A percentile compares a stretch with the other conserved stretches of the same genome.
These are phyloP conservation scores for Odontothrips loti DNA, from an alignment of 2,888 invertebrate genomes.

Conservation along the genomic window DNA sequence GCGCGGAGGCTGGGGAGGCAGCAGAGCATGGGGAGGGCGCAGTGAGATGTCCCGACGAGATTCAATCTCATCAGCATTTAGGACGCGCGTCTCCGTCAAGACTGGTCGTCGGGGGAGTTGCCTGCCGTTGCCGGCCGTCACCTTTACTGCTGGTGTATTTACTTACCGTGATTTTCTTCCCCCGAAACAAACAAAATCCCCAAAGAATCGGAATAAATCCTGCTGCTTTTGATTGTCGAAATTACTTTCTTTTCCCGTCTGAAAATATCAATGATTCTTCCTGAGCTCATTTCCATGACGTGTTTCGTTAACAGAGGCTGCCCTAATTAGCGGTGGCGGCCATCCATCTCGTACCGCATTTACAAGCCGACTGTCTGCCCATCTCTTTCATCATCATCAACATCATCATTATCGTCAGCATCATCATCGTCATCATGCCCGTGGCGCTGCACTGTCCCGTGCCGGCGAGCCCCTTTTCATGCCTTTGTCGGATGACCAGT, in stretches of 20 bases:
- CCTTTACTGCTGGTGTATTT: background rate
- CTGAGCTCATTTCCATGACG: background rate
- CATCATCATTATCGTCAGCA: background rate
- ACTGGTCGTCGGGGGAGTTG: too few species aligned
- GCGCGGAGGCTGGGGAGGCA: background rate
- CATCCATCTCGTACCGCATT: background rate
- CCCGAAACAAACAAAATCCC: background rate
- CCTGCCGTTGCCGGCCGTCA: background rate
- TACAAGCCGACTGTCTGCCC: background rate
- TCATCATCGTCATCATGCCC: background rate
- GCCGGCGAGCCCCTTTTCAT: background rate
- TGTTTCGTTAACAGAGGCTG: too few species aligned
- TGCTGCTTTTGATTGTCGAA: too few species aligned
- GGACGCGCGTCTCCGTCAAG: background rate
- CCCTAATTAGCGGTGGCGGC: background rate
- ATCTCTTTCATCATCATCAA: background rate
- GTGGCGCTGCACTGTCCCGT: background rate
- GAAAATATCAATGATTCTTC: too few species aligned
- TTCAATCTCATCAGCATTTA: slow-evolving; percentile 21
- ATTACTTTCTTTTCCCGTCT: background rate
- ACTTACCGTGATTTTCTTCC: background rate
- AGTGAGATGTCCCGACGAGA: background rate
- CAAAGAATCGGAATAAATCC: background rate
- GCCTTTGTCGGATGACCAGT: background rate
- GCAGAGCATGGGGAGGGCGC: background rate